Percentiles rank a stretch among this genome's conserved stretches.
Conservation (phyloP, 2,888 invertebrate genomes). For the Brachylomia viminalis region DNA sequence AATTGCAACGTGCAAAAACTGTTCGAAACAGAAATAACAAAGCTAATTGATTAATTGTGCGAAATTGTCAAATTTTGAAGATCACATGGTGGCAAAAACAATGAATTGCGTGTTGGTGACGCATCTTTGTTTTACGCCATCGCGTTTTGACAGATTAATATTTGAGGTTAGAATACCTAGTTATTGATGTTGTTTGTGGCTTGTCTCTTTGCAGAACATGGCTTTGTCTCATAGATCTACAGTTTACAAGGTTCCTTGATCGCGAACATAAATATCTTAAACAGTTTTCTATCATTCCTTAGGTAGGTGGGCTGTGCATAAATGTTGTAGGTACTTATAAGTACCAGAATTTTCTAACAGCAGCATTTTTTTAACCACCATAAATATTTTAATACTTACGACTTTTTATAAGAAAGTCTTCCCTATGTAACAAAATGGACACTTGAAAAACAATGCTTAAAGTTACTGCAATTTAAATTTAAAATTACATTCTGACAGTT, state of each 20-base stretch:
- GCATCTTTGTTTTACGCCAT: conserved; percentile 42
- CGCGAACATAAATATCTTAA: conserved; percentile 26
- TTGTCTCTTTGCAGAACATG: conserved; percentile 33
- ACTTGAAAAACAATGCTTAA: background rate
- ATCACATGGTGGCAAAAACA: conserved; percentile 26
- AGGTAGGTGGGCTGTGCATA: conserved; percentile 3
- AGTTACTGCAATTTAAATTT: background rate
- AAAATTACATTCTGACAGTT: conserved; percentile 9
- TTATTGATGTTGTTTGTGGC: conserved; percentile 33
- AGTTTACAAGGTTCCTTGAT: conserved; percentile 33
- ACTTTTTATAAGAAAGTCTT: background rate
- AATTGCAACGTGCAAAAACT: conserved; percentile 35
- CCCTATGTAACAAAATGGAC: background rate
- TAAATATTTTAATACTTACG: background rate
- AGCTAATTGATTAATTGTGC: conserved; percentile 48
- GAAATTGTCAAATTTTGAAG: conserved; percentile 30
- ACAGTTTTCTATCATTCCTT: conserved; percentile 41
- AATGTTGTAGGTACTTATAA: conserved; percentile 6
- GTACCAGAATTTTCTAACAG: conserved; percentile 10
- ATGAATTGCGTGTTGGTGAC: conserved; percentile 21
- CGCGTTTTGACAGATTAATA: conserved; percentile 42
- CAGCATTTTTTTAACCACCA: background rate
- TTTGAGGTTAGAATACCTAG: conserved; percentile 35
- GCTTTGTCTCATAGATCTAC: conserved; percentile 25
- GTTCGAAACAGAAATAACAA: conserved; percentile 42